Base-by-base conservation (phyloP, 2,888 invertebrate species). In the Gastrophysa polygoni region DNA sequence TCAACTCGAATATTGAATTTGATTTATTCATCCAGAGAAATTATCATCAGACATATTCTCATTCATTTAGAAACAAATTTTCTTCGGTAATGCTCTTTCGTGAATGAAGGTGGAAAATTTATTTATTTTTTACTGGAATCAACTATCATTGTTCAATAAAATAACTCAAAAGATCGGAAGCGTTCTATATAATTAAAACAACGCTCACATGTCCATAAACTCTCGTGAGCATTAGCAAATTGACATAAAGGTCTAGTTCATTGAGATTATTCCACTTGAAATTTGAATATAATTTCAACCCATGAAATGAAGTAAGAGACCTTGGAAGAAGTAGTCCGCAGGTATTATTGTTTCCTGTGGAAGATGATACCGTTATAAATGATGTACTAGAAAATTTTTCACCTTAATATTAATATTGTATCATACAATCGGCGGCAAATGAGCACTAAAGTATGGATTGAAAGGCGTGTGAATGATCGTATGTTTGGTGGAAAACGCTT, bases 401-500 rank as follows among this genome's bases (percentile, higher is more conserved):
- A 72, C 66, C 68, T 70, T 68, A 59, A n/a, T n/a, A n/a, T n/a
- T 52, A 38, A 50, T 57, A n/a, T 14, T 32, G 14, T 52, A 34
- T 54, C 20, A 43, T 51, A 58, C 43, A 47, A 29, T 48, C 57
- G 61, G 65, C 20, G 67, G 66, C 66, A 69, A 69, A 63, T 75
- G 73, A 75, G 76, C 76, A 75, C 78, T 79, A 77, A 74, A 73
- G 73, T 74, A 67, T 75, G 76, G 61, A 71, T 68, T 61, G 52
- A 60, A 65, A 65, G 62, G 56, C 63, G 64, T 38, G 57, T 63
- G 66, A 60, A 57, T 50, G 28, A 44, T 59, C 68, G 61, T 58
- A 64, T 61, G 56, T 64, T 68, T 66, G 67, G 67, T 67, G 68
- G 63, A 61, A 57, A 71, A 68, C 67, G 66, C 66, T 67, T 61